These are phyloP conservation scores for Rhea americana DNA, from an alignment of 2,113 vertebrate species.

Conservation along the genomic window DNA sequence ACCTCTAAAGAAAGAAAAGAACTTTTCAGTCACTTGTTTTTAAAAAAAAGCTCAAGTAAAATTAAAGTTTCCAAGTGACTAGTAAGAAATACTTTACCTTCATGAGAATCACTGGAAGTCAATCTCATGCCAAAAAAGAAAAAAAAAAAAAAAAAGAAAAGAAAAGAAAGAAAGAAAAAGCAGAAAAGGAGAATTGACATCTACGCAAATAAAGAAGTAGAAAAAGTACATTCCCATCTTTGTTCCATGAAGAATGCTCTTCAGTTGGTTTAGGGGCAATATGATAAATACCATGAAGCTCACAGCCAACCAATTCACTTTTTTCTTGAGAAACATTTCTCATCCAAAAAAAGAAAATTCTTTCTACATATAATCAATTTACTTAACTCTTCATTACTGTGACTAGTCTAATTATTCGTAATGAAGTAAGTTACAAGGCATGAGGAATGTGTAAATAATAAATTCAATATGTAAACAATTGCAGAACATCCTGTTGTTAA, in stretches of 20 bases:
- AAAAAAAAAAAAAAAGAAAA: too few species aligned
- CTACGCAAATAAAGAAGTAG: not conserved
- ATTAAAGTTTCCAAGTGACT: not conserved
- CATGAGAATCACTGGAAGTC: not conserved
- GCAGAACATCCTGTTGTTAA: not conserved
- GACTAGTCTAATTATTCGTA: not conserved
- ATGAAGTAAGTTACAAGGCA: not conserved
- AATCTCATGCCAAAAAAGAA: not conserved
- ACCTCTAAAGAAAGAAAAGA: not conserved
- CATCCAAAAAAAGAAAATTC: not conserved
- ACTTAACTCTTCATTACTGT: not conserved
- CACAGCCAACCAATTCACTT: not conserved
- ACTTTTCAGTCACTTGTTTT: not conserved
- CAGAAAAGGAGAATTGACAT: too few species aligned
- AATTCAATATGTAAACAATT: not conserved
- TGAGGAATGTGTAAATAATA: not conserved
- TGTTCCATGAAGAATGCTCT: not conserved
- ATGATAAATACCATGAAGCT: not conserved
- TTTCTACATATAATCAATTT: not conserved
- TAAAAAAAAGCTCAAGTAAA: not conserved
- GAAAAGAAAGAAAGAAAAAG: too few species aligned
- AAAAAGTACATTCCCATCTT: not conserved
- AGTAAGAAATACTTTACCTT: not conserved
- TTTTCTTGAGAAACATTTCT: not conserved
- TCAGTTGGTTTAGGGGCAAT: not conserved